phyloP scores from a whole-genome alignment of 2,888 invertebrate species.

The Amiota mariae region DNA sequence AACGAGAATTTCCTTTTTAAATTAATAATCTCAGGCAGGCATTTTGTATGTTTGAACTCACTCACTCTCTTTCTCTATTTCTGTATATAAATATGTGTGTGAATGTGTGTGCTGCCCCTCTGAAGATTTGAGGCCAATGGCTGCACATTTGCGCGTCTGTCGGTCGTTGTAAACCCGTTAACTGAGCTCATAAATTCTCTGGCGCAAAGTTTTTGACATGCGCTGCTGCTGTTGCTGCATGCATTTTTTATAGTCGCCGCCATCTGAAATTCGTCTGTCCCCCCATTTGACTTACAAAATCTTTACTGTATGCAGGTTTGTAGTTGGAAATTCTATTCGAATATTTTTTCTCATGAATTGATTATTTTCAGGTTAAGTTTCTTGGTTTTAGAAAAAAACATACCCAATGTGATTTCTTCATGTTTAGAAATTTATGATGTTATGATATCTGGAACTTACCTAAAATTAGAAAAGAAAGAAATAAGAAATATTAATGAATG shows the following conservation, averaged over 20 bases:
- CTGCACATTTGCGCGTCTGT: slow-evolving; percentile 3
- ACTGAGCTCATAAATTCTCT: slow-evolving; percentile 62
- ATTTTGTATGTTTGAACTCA: not conserved
- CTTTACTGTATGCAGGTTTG: not conserved
- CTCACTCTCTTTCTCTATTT: too few species aligned
- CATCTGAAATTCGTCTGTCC: too few species aligned
- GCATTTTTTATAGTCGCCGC: slow-evolving; percentile 51
- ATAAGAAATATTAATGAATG: not conserved
- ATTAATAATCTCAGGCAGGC: slow-evolving; percentile 65
- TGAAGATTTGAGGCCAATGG: not conserved
- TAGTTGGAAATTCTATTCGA: slow-evolving; percentile 7
- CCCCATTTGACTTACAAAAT: too few species aligned
- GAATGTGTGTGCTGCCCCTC: not conserved
- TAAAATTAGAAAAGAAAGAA: slow-evolving; percentile 11
- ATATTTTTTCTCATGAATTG: not conserved
- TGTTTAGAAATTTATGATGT: too few species aligned
- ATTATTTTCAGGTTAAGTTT: too few species aligned
- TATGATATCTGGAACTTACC: slow-evolving; percentile 14
- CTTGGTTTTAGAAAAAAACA: too few species aligned
- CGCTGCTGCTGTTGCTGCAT: slow-evolving; percentile 1
- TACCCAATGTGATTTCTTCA: too few species aligned
- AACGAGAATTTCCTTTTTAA: slow-evolving; percentile 72
- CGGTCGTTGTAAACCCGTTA: slow-evolving; percentile 53
- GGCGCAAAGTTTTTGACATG: slow-evolving; percentile 59
- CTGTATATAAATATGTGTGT: too few species aligned